Conservation (phyloP, 2,113 vertebrate genomes). For the Rhinogobius similis region DNA sequence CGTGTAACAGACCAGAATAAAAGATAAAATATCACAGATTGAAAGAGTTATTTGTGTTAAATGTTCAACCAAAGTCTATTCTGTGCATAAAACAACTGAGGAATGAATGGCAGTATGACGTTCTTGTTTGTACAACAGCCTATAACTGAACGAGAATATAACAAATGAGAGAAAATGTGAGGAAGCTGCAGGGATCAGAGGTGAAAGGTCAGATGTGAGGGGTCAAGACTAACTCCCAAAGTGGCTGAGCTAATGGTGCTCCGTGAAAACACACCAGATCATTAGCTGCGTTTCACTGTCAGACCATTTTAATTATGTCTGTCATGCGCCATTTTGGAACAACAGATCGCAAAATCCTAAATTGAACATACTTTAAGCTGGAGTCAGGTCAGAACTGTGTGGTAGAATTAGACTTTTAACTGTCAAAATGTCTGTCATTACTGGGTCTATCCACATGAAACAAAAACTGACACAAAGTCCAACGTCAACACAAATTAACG, state of each 20-base stretch:
- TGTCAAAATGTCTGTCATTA: too few relatives aligned
- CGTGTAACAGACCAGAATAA: too few relatives aligned
- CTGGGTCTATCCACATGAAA: too few relatives aligned
- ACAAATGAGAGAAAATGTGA: not conserved
- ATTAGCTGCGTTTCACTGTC: not conserved
- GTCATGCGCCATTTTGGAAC: not conserved
- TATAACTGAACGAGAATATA: not conserved
- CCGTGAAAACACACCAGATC: not conserved
- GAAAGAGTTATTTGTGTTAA: too few relatives aligned
- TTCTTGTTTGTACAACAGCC: not conserved
- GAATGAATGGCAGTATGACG: too few relatives aligned
- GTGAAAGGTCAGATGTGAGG: conserved; percentile 2
- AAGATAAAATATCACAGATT: too few relatives aligned
- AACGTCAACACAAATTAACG: too few relatives aligned
- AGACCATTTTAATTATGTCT: not conserved
- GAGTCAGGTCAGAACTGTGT: too few relatives aligned
- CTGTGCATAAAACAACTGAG: too few relatives aligned
- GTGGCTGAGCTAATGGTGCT: not conserved
- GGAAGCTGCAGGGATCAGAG: not conserved
- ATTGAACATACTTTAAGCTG: not conserved
- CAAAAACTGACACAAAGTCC: too few relatives aligned
- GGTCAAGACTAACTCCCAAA: conserved; percentile 4
- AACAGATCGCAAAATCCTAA: not conserved
- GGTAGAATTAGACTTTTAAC: too few relatives aligned
- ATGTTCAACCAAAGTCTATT: too few relatives aligned